phyloP scores from a whole-genome alignment of 2,113 vertebrate species.

The Tor tambroides region DNA sequence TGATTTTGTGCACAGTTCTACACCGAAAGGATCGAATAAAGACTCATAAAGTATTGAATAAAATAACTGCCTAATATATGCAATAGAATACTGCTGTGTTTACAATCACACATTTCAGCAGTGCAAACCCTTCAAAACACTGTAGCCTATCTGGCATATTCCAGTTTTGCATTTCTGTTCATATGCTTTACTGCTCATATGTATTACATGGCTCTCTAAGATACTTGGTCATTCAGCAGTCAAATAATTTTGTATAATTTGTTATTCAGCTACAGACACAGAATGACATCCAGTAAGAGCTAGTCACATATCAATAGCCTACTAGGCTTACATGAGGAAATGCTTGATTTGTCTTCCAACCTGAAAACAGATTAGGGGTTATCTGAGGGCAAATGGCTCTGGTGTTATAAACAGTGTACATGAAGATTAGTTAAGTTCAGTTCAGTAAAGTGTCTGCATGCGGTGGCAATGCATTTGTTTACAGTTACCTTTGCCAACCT shows the following conservation, averaged over 20 bases:
- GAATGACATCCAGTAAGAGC: slow-evolving; percentile 12
- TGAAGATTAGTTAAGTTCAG: not conserved
- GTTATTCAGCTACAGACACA: not conserved
- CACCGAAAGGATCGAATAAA: not conserved
- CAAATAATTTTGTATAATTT: not conserved
- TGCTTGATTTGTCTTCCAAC: not conserved
- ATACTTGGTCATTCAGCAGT: not conserved
- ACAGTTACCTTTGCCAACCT: not conserved
- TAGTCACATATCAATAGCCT: slow-evolving; percentile 51
- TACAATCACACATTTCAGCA: not conserved
- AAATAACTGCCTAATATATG: not conserved
- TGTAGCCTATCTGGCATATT: not conserved
- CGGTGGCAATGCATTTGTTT: not conserved
- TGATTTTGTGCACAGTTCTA: not conserved
- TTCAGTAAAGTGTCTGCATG: not conserved
- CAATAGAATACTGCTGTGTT: not conserved
- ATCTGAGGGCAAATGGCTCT: not conserved
- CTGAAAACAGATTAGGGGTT: not conserved
- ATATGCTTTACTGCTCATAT: not conserved
- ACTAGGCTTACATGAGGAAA: not conserved
- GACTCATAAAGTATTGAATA: not conserved
- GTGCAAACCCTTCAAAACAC: slow-evolving; percentile 14
- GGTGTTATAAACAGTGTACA: not conserved
- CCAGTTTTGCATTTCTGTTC: not conserved
- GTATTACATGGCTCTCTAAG: not conserved